Evolutionary conservation across 1,140 invertebrate genomes (phyloP), one percentile per base, ranked within the genome.

Genomic region (Goniozus legneri): DNA sequence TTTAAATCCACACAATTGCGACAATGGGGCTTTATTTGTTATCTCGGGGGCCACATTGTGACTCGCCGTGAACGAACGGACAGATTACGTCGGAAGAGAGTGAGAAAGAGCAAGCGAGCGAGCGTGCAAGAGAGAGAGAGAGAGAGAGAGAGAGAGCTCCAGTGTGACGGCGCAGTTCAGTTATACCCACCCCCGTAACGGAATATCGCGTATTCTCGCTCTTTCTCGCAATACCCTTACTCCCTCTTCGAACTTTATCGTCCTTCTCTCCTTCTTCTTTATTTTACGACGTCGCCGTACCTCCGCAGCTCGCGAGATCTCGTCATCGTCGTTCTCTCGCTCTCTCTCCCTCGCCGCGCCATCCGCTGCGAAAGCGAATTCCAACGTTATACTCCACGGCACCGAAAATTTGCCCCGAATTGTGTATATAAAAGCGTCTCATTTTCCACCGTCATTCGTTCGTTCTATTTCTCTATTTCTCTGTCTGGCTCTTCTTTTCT

Each of bases 1-100:
- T 76, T 76, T 76, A 76, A 76, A 76, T 76, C 71, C 73, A 73
- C 71, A 76, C 73, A 76, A 75, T 76, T 76, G 73, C 71, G 73
- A 76, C 71, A 76, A 76, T 74, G 67, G 75, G 67, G 75, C 71
- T 75, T 75, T 76, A 75, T 76, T 76, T 75, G 73, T 75, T 75
- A 77, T 76, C 72, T 76, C 72, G 71, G 73, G 71, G 71, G 73
- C 75, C 73, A 77, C 72, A 75, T 76, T 75, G 75, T 76, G 72
- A 73, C 69, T 73, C 68, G 67, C 65, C 66, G 69, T 69, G 71
- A 75, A 75, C 67, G 70, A 72, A 71, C 69, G 73, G 69, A 74
- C 72, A 75, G 71, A 76, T 75, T 76, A 74, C 64, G 70, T 70
- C 64, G 69, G 70, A 65, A 67, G 65, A 73, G 66, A 70, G 67